phyloP scores from a whole-genome alignment of 2,797 vertebrate genomes.

The Eidolon dupreanum region DNA sequence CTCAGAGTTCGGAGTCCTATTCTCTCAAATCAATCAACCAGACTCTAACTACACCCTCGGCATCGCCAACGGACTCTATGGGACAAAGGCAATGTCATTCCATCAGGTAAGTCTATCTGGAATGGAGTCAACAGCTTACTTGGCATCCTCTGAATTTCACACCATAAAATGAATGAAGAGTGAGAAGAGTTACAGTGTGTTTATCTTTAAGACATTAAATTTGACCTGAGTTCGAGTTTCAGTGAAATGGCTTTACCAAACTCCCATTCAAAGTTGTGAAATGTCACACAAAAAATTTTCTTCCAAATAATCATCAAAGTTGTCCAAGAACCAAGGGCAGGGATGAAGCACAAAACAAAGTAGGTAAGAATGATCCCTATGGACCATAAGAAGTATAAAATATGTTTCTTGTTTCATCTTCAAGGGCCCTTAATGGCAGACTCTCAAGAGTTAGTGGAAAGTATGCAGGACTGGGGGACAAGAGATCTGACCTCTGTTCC shows the following conservation, averaged over 20 bases:
- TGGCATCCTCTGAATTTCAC: neutral
- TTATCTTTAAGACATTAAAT: neutral
- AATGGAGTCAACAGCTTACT: neutral
- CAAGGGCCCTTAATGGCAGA: neutral
- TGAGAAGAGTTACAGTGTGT: neutral
- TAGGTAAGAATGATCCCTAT: neutral
- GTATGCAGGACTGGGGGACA: too few relatives aligned
- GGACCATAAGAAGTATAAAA: neutral
- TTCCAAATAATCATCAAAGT: neutral
- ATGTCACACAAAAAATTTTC: neutral
- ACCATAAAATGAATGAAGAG: neutral
- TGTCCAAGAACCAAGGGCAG: neutral
- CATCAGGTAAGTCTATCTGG: conserved; percentile 75
- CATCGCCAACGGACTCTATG: conserved; percentile 83
- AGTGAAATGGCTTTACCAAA: neutral
- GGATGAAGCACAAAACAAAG: neutral
- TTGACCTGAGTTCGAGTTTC: neutral
- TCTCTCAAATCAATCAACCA: conserved; percentile 79
- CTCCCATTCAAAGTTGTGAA: neutral
- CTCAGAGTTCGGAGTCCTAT: conserved; percentile 68
- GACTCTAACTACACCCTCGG: conserved; percentile 70
- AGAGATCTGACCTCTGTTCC: neutral
- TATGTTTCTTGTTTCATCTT: neutral
- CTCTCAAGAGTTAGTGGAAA: neutral
- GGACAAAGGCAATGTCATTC: conserved; percentile 77